A percentile compares a stretch with the other conserved stretches of the same genome.
These are phyloP conservation scores for Platichthys stellatus DNA, from an alignment of 2,113 vertebrate species.

Conservation along the genomic window DNA sequence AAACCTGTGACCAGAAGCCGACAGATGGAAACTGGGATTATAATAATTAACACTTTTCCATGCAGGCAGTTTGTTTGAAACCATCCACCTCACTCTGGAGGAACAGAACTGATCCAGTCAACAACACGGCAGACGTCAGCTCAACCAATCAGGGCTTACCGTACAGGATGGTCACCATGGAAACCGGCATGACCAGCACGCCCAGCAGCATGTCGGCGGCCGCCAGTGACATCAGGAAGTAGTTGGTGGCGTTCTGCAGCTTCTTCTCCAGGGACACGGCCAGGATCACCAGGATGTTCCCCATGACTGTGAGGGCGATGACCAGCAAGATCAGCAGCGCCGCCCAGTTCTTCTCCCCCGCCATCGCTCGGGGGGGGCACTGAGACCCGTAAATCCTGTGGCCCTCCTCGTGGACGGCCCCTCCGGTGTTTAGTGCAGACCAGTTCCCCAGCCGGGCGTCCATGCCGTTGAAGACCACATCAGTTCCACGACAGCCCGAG, in stretches of 20 bases:
- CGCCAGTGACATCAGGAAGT: slow-evolving; percentile 98
- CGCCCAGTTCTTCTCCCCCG: slow-evolving; percentile 90
- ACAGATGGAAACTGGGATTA: too few species aligned
- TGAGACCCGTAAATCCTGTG: slow-evolving; percentile 5
- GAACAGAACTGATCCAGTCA: neutral
- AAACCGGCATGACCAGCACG: slow-evolving; percentile 96
- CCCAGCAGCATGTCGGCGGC: slow-evolving; percentile 96
- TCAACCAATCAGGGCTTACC: slow-evolving; percentile 83
- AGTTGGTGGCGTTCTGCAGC: slow-evolving; percentile 97
- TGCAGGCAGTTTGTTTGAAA: too few species aligned
- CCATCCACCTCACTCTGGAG: too few species aligned
- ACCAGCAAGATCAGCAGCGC: slow-evolving; percentile 88
- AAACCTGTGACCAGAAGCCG: too few species aligned
- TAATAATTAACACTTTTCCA: too few species aligned
- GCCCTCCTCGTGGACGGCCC: neutral
- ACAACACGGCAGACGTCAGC: slow-evolving; percentile 45
- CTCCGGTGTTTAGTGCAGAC: slow-evolving; percentile 13
- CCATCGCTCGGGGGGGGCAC: slow-evolving; percentile 64
- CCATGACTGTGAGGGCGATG: slow-evolving; percentile 91
- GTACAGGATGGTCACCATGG: slow-evolving; percentile 94
- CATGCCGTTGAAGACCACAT: neutral
- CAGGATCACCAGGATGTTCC: slow-evolving; percentile 97
- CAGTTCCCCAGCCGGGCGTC: slow-evolving; percentile 44
- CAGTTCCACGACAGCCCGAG: slow-evolving; percentile 36
- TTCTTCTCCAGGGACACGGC: slow-evolving; percentile 97